These are phyloP conservation scores for Aptenodytes patagonicus DNA, from an alignment of 2,113 vertebrate genomes.

Conservation along the genomic window DNA sequence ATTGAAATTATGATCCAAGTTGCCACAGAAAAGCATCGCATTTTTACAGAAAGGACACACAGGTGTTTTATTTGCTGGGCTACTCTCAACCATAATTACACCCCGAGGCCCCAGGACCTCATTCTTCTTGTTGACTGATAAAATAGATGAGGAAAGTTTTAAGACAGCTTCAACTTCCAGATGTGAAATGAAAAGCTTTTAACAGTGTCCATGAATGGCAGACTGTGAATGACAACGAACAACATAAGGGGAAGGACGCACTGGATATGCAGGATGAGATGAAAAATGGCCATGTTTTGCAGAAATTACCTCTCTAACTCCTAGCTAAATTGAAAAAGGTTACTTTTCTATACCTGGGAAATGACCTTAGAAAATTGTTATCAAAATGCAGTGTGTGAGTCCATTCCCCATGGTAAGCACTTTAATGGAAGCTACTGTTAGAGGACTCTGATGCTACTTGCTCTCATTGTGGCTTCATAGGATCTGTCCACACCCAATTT, in stretches of 20 bases:
- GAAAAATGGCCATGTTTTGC: background rate
- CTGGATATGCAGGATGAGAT: background rate
- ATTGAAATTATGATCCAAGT: background rate
- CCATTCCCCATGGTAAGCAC: background rate
- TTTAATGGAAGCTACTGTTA: background rate
- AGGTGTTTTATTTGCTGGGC: background rate
- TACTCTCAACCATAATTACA: background rate
- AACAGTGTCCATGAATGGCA: background rate
- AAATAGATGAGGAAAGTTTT: background rate
- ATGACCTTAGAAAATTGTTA: background rate
- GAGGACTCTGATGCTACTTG: background rate
- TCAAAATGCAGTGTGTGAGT: background rate
- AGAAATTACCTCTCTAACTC: background rate
- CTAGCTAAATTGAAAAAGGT: background rate
- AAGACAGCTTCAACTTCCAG: background rate
- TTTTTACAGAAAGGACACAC: background rate
- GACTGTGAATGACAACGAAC: background rate
- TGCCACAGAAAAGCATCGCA: background rate
- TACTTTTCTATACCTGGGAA: background rate
- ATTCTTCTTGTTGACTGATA: background rate
- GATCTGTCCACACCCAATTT: background rate
- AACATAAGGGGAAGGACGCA: accelerated
- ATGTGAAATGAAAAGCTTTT: background rate
- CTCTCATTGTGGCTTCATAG: background rate
- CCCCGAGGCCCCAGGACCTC: background rate